A percentile compares a stretch with the other conserved stretches of the same genome.
phyloP scores from a whole-genome alignment of 2,113 vertebrate species.

The Plecturocebus donacophilus region DNA sequence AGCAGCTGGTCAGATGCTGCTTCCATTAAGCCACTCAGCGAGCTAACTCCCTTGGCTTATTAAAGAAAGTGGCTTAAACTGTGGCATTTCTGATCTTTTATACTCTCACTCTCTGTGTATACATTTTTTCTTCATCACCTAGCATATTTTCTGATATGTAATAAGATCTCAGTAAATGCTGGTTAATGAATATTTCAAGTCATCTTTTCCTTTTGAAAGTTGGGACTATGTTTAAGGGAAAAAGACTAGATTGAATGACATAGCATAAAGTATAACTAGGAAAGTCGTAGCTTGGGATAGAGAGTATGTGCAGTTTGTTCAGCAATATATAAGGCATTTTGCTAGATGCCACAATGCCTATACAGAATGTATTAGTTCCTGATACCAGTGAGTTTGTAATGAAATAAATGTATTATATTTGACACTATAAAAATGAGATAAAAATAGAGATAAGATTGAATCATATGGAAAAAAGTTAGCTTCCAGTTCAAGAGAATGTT shows the following conservation, averaged over 20 bases:
- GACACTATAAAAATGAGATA: neutral
- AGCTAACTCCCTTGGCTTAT: neutral
- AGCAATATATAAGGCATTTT: neutral
- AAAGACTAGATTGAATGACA: neutral
- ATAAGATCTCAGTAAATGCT: neutral
- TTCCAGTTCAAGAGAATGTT: neutral
- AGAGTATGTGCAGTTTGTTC: neutral
- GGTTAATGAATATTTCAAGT: neutral
- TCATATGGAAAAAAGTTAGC: neutral
- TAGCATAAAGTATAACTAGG: neutral
- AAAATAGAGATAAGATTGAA: neutral
- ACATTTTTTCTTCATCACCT: neutral
- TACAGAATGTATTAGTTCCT: neutral
- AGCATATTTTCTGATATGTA: neutral
- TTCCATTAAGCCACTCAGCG: neutral
- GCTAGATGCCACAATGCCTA: neutral
- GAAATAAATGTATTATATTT: too few species aligned
- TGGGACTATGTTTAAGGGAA: neutral
- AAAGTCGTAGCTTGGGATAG: neutral
- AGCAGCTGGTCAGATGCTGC: neutral
- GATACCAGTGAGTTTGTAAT: neutral
- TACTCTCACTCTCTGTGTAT: rapidly evolving
- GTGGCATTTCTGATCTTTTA: neutral
- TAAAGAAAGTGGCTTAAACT: neutral
- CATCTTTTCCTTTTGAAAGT: neutral